Evolutionary conservation across 2,888 invertebrate genomes (phyloP).

Genomic region (Frankliniella intonsa): DNA sequence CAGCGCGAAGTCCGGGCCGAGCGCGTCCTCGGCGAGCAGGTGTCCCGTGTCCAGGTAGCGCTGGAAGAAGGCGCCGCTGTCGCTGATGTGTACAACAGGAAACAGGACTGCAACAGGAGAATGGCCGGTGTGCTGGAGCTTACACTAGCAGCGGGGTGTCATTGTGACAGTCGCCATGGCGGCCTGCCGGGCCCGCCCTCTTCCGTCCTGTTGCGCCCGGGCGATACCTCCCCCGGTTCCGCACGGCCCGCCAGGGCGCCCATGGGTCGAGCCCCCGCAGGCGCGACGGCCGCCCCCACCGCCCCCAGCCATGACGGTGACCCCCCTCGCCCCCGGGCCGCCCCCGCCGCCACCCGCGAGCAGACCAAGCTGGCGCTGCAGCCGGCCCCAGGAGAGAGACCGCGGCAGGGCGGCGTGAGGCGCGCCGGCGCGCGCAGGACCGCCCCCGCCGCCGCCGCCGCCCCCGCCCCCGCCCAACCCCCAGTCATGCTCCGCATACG

Average conservation of each 20-base stretch:
- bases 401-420: background rate
- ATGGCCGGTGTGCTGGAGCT: too few relatives aligned
- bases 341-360: background rate
- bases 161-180: too few relatives aligned
- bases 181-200: too few relatives aligned
- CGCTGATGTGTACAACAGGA: constrained; percentile 44
- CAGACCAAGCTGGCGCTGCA: too few relatives aligned
- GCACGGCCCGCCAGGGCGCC: background rate
- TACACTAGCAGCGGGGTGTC: too few relatives aligned
- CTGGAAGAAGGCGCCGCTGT: constrained; percentile 38
- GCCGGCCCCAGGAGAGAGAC: background rate
- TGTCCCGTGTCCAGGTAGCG: constrained; percentile 39
- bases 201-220: too few relatives aligned
- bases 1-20: constrained; percentile 25
- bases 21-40: constrained; percentile 38
- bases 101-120: constrained; percentile 42
- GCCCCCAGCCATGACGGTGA: constrained; percentile 42
- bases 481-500: background rate
- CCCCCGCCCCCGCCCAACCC: background rate
- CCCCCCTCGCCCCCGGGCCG: background rate
- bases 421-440: background rate
- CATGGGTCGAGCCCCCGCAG: background rate
- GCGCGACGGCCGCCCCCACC: background rate
- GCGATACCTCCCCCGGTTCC: background rate
- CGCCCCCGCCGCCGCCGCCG: background rate